phyloP scores from a whole-genome alignment of 2,113 vertebrate genomes.

The Laticauda colubrina region DNA sequence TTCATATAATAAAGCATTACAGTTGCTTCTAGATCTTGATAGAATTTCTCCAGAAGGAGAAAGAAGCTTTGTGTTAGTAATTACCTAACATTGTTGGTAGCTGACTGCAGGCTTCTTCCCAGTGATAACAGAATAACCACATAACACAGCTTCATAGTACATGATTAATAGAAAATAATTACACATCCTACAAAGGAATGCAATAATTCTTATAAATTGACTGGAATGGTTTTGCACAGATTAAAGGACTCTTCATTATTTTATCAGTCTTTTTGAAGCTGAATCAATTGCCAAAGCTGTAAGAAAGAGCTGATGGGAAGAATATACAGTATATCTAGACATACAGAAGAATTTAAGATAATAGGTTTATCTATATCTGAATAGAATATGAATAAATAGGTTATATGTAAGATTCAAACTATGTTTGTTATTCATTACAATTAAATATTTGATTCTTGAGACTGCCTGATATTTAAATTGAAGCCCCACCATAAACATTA shows the following conservation, averaged over 20 bases:
- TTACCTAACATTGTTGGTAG: conserved; percentile 80
- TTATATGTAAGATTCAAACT: conserved; percentile 27
- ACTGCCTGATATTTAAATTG: background rate
- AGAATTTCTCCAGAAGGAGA: conserved; percentile 70
- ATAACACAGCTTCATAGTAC: conserved; percentile 82
- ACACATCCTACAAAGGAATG: conserved; percentile 81
- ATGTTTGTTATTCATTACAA: conserved; percentile 21
- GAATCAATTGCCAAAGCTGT: conserved; percentile 68
- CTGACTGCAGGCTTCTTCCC: conserved; percentile 80
- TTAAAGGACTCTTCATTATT: conserved; percentile 85
- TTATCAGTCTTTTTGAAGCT: conserved; percentile 78
- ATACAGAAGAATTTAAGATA: conserved; percentile 73
- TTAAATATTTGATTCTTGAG: background rate
- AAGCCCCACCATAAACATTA: background rate
- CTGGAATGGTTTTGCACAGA: conserved; percentile 82
- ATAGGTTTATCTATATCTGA: conserved; percentile 61
- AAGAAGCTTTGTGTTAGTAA: conserved; percentile 80
- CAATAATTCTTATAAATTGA: conserved; percentile 86
- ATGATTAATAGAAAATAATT: conserved; percentile 89
- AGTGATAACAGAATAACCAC: conserved; percentile 81
- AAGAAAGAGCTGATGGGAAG: conserved; percentile 57
- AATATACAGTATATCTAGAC: conserved; percentile 37
- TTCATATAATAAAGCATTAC: conserved; percentile 71
- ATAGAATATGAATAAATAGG: conserved; percentile 26
- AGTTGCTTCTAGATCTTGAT: conserved; percentile 74